Conservation (phyloP, 2,797 vertebrate genomes). For the Sebastolobus altivelis region DNA sequence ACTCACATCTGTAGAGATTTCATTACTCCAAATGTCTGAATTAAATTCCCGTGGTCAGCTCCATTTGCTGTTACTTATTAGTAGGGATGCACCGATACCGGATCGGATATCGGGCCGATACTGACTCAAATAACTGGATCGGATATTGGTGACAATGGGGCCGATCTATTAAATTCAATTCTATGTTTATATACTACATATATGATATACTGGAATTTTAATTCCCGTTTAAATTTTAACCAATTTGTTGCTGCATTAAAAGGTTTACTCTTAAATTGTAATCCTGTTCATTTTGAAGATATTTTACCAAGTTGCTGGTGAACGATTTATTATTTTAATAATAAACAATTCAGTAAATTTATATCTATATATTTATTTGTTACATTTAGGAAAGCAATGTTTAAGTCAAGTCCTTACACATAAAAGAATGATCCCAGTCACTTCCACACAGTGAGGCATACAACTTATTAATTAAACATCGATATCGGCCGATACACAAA, state of each 20-base stretch:
- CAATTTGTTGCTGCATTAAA: background rate
- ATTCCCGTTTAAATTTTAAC: background rate
- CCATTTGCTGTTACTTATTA: constrained; percentile 60
- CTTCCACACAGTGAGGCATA: too few species aligned
- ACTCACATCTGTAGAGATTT: constrained; percentile 58
- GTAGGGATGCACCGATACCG: background rate
- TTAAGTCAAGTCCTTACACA: background rate
- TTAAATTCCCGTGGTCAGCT: constrained; percentile 52
- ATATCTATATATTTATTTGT: background rate
- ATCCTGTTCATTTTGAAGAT: too few species aligned
- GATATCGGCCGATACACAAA: background rate
- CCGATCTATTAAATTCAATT: too few species aligned
- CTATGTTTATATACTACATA: too few species aligned
- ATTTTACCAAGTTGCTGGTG: too few species aligned
- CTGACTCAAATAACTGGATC: too few species aligned
- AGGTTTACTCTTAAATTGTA: too few species aligned
- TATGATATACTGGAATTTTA: too few species aligned
- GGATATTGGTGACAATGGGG: too few species aligned
- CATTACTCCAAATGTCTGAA: constrained; percentile 60
- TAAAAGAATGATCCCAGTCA: background rate
- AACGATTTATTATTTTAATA: background rate
- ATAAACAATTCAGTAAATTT: background rate
- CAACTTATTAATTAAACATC: background rate
- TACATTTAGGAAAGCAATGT: background rate
- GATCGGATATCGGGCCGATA: too few species aligned